phyloP scores from a whole-genome alignment of 1,140 invertebrate species.

The Drosophila pseudoobscura region DNA sequence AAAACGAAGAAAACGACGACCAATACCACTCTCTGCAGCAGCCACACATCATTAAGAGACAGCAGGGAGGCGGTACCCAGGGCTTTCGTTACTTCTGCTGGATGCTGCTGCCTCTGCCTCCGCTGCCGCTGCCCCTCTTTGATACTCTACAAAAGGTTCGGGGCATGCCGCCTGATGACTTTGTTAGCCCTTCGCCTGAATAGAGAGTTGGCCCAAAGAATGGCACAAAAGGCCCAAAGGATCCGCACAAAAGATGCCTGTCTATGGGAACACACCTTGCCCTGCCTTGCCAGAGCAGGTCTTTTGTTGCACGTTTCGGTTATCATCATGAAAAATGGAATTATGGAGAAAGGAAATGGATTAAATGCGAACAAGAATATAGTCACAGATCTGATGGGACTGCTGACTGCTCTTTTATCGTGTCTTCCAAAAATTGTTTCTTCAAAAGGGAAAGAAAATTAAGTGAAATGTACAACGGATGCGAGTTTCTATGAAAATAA shows the following conservation, averaged over 20 bases:
- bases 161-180: slow-evolving; percentile 39
- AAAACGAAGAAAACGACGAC: slow-evolving; percentile 14
- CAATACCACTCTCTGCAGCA: slow-evolving; percentile 63
- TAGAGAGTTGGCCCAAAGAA: slow-evolving; percentile 9
- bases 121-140: slow-evolving; percentile 23
- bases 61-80: slow-evolving; percentile 60
- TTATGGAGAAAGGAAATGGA: slow-evolving; percentile 45
- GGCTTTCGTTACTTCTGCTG: slow-evolving; percentile 47
- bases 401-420: too few species aligned
- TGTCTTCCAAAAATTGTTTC: too few species aligned
- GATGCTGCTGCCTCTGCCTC: not conserved
- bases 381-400: slow-evolving; percentile 23
- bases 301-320: slow-evolving; percentile 20
- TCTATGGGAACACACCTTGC: slow-evolving; percentile 32
- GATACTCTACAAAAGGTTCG: slow-evolving; percentile 42
- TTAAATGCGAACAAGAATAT: slow-evolving; percentile 22
- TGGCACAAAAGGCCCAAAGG: slow-evolving; percentile 27
- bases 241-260: slow-evolving; percentile 19
- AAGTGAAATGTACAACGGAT: too few species aligned
- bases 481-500: too few species aligned
- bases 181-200: slow-evolving; percentile 42
- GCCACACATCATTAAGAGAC: slow-evolving; percentile 78
- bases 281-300: too few species aligned
- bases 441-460: too few species aligned
- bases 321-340: slow-evolving; percentile 48